These are phyloP conservation scores for Potorous gilbertii DNA, from an alignment of 2,797 vertebrate genomes.

Conservation along the genomic window DNA sequence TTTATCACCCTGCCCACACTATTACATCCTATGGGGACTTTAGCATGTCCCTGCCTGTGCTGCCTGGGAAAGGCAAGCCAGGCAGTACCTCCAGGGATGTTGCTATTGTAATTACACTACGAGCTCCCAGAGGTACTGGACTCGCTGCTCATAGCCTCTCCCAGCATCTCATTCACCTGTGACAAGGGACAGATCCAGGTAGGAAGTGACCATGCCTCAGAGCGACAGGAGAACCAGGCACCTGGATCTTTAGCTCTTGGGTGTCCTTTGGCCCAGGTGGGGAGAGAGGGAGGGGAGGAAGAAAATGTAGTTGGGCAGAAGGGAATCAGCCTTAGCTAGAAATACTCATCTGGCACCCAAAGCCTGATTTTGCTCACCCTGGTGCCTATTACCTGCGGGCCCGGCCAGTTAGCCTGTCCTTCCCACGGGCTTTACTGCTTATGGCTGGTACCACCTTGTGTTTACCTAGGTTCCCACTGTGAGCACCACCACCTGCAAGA, in stretches of 20 bases:
- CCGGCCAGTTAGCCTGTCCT: constrained; percentile 96
- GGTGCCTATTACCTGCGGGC: constrained; percentile 90
- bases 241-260: not conserved
- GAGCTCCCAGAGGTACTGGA: constrained; percentile 55
- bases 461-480: constrained; percentile 83
- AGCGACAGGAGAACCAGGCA: not conserved
- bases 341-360: not conserved
- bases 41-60: constrained; percentile 37
- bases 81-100: constrained; percentile 52
- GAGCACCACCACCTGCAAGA: constrained; percentile 87
- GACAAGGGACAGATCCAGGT: constrained; percentile 23
- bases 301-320: not conserved
- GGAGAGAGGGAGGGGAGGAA: not conserved
- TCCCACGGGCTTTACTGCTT: constrained; percentile 94
- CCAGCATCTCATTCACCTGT: constrained; percentile 67
- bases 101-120: constrained; percentile 63
- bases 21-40: constrained; percentile 20
- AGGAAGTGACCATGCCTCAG: constrained; percentile 12
- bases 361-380: constrained; percentile 14
- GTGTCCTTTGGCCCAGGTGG: not conserved
- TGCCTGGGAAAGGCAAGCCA: constrained; percentile 60
- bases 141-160: constrained; percentile 23
- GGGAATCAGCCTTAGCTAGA: not conserved
- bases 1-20: constrained; percentile 45
- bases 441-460: constrained; percentile 84